phyloP scores from a whole-genome alignment of 2,888 invertebrate species.

The Sthenelais limicola region DNA sequence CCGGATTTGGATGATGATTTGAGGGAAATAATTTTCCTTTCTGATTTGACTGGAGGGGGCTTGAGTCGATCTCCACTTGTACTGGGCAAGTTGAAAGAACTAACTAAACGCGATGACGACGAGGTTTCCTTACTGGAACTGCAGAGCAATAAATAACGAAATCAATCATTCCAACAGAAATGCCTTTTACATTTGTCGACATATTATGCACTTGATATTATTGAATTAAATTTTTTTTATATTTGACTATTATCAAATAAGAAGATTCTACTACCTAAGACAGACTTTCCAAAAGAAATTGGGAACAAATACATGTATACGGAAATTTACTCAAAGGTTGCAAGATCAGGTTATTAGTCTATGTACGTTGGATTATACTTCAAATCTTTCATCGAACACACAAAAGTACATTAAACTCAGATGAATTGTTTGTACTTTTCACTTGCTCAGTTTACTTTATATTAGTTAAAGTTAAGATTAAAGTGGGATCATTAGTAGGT shows the following conservation, averaged over 20 bases:
- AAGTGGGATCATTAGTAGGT: no score
- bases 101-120: slow-evolving; percentile 51
- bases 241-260: no score
- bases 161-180: not conserved
- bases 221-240: no score
- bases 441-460: not conserved
- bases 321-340: no score
- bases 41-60: slow-evolving; percentile 60
- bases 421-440: not conserved
- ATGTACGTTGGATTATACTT: no score
- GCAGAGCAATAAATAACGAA: not conserved
- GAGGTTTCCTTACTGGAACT: not conserved
- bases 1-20: slow-evolving; percentile 30
- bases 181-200: no score
- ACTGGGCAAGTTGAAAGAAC: slow-evolving; percentile 50
- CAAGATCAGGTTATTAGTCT: no score
- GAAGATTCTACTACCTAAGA: no score
- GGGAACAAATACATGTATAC: no score
- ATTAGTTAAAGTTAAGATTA: not conserved
- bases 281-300: no score
- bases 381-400: no score
- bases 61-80: slow-evolving; percentile 55
- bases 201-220: no score
- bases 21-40: slow-evolving; percentile 62
- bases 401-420: not conserved